Evolutionary conservation across 2,888 invertebrate species (phyloP), one percentile per base, ranked within the genome.

Genomic region (Drosophila limbata): DNA sequence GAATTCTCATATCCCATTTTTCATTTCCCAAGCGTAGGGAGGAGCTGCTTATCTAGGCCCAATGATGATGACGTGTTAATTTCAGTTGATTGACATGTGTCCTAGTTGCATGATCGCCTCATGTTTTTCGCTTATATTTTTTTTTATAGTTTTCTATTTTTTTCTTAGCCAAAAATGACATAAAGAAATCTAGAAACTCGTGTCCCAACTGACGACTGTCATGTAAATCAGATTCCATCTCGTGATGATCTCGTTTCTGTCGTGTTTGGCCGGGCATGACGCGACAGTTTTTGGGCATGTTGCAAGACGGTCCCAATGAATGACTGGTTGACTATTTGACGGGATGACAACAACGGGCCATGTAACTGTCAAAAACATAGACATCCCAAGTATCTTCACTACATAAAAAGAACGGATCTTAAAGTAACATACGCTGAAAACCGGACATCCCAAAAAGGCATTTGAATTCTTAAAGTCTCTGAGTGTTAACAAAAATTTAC

Each of bases 71-170:
- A 86, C 62, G 84, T 84, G 84, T 84, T 84, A 81, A 84, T 84
- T 81, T 88, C 65, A 70, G 79, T 84, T 84, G 84, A 84, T 88
- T 88, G 89, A 88, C 89, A 86, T 86, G 72, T 84, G 87, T 83
- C 81, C 79, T 40, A 25, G 35, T 15, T 33, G 68, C 45, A 28
- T 50, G 21, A 31, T 40, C 39, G 37, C 13, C 40, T 48, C 28
- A 11, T 45, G 15, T 40, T 39, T 33, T 68, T 42, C 40, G 19
- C 21, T 33, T 17, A n/a, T 11, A 19, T 3, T 10, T 5, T 28
- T 37, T 28, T 8, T 35, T 28, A 19, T 28, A 39, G 5, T 28
- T 56, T 10, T 31, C 5, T 11, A n/a, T 31, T 42, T 19, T 13
- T 11, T 5, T 21, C 19, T 13, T 13, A 15, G 4, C 28, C n/a